Percentiles rank a stretch among this genome's conserved stretches.
These are phyloP conservation scores for Thumatha senex DNA, from an alignment of 2,888 invertebrate species.

Conservation along the genomic window DNA sequence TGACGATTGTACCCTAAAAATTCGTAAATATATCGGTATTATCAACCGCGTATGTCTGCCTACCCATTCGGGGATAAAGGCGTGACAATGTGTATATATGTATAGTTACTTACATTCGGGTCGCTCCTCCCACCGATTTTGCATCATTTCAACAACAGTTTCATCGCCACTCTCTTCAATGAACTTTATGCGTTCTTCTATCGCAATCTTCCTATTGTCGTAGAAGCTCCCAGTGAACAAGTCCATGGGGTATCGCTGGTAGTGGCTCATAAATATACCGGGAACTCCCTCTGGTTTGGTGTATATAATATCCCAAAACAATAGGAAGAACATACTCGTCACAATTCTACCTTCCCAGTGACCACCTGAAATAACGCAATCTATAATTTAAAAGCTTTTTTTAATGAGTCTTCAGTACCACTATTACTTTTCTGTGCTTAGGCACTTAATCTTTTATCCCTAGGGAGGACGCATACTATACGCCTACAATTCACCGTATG, in stretches of 20 bases:
- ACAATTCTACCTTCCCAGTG: slow-evolving; percentile 89
- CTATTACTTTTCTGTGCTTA: too few species aligned
- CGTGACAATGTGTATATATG: too few species aligned
- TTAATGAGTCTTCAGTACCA: too few species aligned
- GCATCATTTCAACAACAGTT: slow-evolving; percentile 69
- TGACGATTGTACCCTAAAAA: too few species aligned
- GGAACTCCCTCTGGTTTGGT: slow-evolving; percentile 66
- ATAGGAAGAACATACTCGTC: slow-evolving; percentile 84
- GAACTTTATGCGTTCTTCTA: slow-evolving; percentile 66
- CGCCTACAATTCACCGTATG: too few species aligned
- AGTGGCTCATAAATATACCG: slow-evolving; percentile 86
- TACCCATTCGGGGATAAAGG: too few species aligned
- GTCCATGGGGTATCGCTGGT: slow-evolving; percentile 89
- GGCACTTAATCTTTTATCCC: too few species aligned
- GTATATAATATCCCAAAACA: slow-evolving; percentile 92
- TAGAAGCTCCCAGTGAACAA: slow-evolving; percentile 87
- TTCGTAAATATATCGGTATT: too few species aligned
- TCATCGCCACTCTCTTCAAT: slow-evolving; percentile 55
- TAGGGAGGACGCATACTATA: too few species aligned
- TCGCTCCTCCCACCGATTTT: slow-evolving; percentile 69
- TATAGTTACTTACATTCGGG: slow-evolving; percentile 60
- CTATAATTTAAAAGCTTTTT: not conserved
- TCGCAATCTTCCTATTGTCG: slow-evolving; percentile 79
- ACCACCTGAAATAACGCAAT: slow-evolving; percentile 73
- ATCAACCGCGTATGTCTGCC: too few species aligned